phyloP scores from a whole-genome alignment of 2,113 vertebrate species.

The Triplophysa dalaica region DNA sequence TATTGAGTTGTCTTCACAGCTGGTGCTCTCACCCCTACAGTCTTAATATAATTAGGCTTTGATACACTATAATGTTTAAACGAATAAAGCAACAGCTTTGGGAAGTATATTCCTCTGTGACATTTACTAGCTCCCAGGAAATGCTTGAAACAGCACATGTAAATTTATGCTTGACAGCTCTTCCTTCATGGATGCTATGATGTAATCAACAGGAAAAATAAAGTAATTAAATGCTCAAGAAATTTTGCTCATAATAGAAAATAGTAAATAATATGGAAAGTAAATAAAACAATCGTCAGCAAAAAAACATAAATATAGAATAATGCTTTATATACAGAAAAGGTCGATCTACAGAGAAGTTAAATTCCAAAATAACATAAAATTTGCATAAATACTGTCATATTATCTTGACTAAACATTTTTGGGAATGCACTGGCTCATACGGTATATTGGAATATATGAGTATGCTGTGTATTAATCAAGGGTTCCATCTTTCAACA shows the following conservation, averaged over 20 bases:
- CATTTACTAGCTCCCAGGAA: background rate
- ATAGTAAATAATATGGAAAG: too few relatives aligned
- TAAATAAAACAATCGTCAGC: too few relatives aligned
- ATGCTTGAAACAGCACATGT: conserved; percentile 8
- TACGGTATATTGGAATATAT: too few relatives aligned
- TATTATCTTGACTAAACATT: too few relatives aligned
- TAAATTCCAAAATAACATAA: background rate
- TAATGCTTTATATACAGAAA: too few relatives aligned
- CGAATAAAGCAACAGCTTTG: background rate
- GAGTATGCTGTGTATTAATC: too few relatives aligned
- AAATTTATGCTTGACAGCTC: background rate
- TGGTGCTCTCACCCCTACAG: conserved; percentile 10
- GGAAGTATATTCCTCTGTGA: background rate
- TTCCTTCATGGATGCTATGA: conserved; percentile 2
- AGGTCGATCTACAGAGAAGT: background rate
- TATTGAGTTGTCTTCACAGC: conserved; percentile 21
- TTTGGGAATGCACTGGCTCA: too few relatives aligned
- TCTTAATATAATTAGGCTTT: conserved; percentile 16
- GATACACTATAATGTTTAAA: background rate
- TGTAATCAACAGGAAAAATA: background rate
- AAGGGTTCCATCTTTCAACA: too few relatives aligned
- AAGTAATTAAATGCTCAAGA: too few relatives aligned
- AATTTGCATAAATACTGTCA: background rate
- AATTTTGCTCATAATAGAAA: too few relatives aligned
- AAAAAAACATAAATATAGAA: too few relatives aligned